Percentiles rank a stretch among this genome's conserved stretches.
Conservation (phyloP, 92 coral and sea anemone species). For the Epizoanthus ramosus region DNA sequence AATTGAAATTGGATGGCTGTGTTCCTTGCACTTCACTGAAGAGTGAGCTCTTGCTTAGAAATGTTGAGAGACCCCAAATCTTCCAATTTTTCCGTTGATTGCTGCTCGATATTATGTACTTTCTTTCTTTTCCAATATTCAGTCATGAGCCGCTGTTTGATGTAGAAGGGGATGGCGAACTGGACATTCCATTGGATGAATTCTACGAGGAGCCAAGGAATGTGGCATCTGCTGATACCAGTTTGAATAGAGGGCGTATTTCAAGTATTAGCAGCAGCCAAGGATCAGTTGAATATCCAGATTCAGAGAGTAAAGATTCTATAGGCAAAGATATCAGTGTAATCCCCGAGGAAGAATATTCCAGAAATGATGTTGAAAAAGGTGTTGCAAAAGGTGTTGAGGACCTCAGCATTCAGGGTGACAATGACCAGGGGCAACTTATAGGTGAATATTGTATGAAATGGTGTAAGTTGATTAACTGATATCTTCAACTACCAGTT, state of each 20-base stretch:
- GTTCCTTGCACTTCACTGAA: too few species aligned
- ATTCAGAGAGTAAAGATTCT: conserved; percentile 25
- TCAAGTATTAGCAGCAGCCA: conserved; percentile 78
- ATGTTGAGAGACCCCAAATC: too few species aligned
- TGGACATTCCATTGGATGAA: conserved; percentile 77
- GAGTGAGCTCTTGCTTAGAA: too few species aligned
- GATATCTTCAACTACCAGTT: neutral
- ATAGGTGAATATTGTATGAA: neutral
- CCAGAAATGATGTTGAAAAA: conserved; percentile 33
- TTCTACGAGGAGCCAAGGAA: conserved; percentile 55
- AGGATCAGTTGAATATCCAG: conserved; percentile 60
- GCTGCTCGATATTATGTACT: too few species aligned
- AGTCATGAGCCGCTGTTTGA: conserved; percentile 81
- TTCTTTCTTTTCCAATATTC: conserved; percentile 22
- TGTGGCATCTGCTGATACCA: conserved; percentile 41
- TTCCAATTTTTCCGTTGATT: too few species aligned
- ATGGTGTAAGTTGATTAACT: too few species aligned
- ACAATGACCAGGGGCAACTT: conserved; percentile 64
- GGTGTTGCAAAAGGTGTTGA: conserved; percentile 37
- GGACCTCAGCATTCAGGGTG: conserved; percentile 41
- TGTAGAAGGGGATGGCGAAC: conserved; percentile 70
- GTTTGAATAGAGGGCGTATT: conserved; percentile 51
- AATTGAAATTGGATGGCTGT: too few species aligned
- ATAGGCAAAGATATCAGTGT: conserved; percentile 17
- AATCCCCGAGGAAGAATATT: conserved; percentile 33